Evolutionary conservation across 1,140 invertebrate species (phyloP).

Genomic region (Caenorhabditis remanei): DNA sequence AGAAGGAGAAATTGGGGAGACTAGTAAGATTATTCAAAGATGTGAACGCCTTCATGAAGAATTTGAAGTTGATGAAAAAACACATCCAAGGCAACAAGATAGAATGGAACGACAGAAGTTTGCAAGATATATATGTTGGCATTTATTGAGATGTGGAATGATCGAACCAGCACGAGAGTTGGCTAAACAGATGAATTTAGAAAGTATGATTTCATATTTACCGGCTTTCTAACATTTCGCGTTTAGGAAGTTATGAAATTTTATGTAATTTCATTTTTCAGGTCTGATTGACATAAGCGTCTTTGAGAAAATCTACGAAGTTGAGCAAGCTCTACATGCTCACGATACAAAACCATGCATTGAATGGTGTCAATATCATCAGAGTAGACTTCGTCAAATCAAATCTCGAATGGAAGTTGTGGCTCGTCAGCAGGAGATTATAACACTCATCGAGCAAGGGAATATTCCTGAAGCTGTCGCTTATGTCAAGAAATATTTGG

Average conservation of each 20-base stretch:
- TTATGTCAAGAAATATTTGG: not conserved
- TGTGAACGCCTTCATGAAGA: not conserved
- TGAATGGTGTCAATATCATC: slow-evolving; percentile 21
- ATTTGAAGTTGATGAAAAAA: not conserved
- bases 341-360: not conserved
- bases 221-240: too few species aligned
- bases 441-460: not conserved
- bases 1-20: not conserved
- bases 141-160: slow-evolving; percentile 18
- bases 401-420: slow-evolving; percentile 25
- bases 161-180: not conserved
- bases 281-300: not conserved
- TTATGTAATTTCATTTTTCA: not conserved
- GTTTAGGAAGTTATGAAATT: too few species aligned
- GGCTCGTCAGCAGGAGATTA: not conserved
- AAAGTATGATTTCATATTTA: not conserved
- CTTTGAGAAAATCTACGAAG: slow-evolving; percentile 17
- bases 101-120: not conserved
- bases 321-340: not conserved
- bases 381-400: not conserved
- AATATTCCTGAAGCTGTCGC: slow-evolving; percentile 3
- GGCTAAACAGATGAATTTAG: not conserved
- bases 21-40: not conserved
- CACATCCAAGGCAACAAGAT: not conserved
- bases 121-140: not conserved